phyloP scores from a whole-genome alignment of 1,140 invertebrate genomes.

The Pachyrhynchus sulphureomaculatus region DNA sequence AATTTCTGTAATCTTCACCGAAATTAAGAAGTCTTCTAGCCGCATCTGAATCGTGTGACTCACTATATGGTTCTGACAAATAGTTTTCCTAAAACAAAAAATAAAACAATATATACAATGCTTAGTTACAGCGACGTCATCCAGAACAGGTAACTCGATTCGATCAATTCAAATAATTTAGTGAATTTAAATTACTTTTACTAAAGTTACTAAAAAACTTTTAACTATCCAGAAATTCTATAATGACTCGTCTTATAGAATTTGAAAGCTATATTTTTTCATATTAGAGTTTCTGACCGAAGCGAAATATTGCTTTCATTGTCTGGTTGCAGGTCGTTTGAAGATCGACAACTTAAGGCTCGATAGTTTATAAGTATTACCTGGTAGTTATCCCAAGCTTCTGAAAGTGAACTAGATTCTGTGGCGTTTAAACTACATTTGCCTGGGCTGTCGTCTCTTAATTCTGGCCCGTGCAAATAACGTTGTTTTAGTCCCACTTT shows the following conservation, averaged over 20 bases:
- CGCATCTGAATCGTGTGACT: slow-evolving; percentile 83
- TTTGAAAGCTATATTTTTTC: too few species aligned
- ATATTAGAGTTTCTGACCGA: too few species aligned
- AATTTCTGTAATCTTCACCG: slow-evolving; percentile 87
- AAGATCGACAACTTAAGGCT: too few species aligned
- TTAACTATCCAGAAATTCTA: too few species aligned
- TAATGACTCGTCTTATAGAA: too few species aligned
- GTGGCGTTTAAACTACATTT: slow-evolving; percentile 44
- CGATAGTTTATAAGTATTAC: too few species aligned
- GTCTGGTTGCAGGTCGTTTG: too few species aligned
- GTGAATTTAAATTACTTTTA: too few species aligned
- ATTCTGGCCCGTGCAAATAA: slow-evolving; percentile 35
- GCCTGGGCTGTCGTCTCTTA: slow-evolving; percentile 43
- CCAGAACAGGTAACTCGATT: too few species aligned
- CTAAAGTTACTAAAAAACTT: too few species aligned
- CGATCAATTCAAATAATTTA: too few species aligned
- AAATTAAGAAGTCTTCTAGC: slow-evolving; percentile 80
- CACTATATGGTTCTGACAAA: slow-evolving; percentile 87
- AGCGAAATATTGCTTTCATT: too few species aligned
- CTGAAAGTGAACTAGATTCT: slow-evolving; percentile 78
- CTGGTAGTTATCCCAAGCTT: slow-evolving; percentile 84
- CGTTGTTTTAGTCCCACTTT: slow-evolving; percentile 41
- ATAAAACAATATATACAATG: slow-evolving; percentile 7
- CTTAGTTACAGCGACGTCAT: background rate
- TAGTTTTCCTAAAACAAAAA: slow-evolving; percentile 77